Base-by-base conservation (phyloP, 2,888 invertebrate species). In the Synergus japonicus region DNA sequence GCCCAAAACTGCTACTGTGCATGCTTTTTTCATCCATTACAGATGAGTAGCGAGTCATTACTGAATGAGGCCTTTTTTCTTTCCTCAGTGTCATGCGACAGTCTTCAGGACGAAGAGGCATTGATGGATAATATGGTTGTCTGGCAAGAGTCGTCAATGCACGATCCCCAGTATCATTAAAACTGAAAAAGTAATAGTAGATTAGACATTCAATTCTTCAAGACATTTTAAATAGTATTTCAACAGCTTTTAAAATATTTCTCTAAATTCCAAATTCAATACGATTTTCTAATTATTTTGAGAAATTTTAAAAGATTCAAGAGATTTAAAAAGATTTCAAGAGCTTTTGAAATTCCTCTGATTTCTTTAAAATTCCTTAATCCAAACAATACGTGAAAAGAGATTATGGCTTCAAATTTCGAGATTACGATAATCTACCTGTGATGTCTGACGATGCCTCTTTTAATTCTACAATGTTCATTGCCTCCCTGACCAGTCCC, bases 381-480 rank as follows among this genome's bases (percentile, higher is more conserved):
- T 29, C 3, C 29, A 29, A 3, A 0, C 22, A 29, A 29, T 29
- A 3, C 3, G 3, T 3, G 29, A 29, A 29, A 29, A 3, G 29
- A 29, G 3, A 29, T 29, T 29, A 3, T 37, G 37, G 37, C 37
- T 37, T 37, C 37, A 37, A 5, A 37, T 37, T 37, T 37, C 37
- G 37, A 37, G 5, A 37, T 37, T 37, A 37, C 5, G 5, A 37
- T 37, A 7, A 37, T 37, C 37, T 86, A 92, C 92, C 92, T 92
- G 83, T 92, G 92, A 85, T 92, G 92, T 86, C 92, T 91, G 79
- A 92, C 92, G 64, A 92, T 92, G 66, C 92, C 91, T 44, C 92
- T 89, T 78, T 92, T 92, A 66, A 92, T 92, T 77, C 91, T 87
- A 81, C 92, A 92, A 73, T 91, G 90, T 63, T 92, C 92, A 79